Percentiles rank a stretch among this genome's conserved stretches.
These are phyloP conservation scores for Rhagoletis zephyria DNA, from an alignment of 1,140 invertebrate species.

Conservation along the genomic window DNA sequence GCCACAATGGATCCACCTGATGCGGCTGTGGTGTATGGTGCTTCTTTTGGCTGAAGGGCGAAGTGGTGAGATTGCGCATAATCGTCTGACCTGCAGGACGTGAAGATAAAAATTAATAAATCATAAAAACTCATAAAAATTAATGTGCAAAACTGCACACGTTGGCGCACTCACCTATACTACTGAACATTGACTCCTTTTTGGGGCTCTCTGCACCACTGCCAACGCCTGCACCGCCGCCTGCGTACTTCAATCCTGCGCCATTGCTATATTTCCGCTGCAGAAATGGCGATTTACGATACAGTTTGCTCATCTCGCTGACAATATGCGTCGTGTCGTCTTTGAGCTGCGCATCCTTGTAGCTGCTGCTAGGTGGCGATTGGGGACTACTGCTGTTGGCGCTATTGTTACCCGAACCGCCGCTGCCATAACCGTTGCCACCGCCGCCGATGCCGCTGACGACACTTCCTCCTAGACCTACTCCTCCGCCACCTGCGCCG, in stretches of 20 bases:
- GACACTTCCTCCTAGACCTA: not conserved
- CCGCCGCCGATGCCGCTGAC: not conserved
- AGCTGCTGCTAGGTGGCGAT: slow-evolving; percentile 56
- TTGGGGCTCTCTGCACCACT: slow-evolving; percentile 68
- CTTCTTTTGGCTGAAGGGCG: slow-evolving; percentile 72
- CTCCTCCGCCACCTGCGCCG: not conserved
- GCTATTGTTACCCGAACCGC: slow-evolving; percentile 57
- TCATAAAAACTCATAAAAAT: slow-evolving; percentile 5
- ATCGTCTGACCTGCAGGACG: slow-evolving; percentile 66
- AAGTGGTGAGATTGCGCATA: slow-evolving; percentile 69
- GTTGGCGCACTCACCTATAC: slow-evolving; percentile 62
- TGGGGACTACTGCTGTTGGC: slow-evolving; percentile 58
- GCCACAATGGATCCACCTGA: slow-evolving; percentile 59
- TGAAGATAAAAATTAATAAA: not conserved
- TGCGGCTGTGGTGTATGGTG: slow-evolving; percentile 54
- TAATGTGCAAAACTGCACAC: not conserved
- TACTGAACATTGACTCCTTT: slow-evolving; percentile 70
- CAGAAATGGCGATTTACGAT: slow-evolving; percentile 70
- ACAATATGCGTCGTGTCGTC: slow-evolving; percentile 56
- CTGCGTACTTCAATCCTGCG: not conserved
- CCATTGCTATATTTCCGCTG: slow-evolving; percentile 69
- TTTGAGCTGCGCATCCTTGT: slow-evolving; percentile 24
- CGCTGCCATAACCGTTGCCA: slow-evolving; percentile 44
- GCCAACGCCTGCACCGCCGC: not conserved
- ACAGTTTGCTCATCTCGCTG: slow-evolving; percentile 65